phyloP scores from a whole-genome alignment of 2,797 vertebrate species.

The Pantherophis vulpinus region DNA sequence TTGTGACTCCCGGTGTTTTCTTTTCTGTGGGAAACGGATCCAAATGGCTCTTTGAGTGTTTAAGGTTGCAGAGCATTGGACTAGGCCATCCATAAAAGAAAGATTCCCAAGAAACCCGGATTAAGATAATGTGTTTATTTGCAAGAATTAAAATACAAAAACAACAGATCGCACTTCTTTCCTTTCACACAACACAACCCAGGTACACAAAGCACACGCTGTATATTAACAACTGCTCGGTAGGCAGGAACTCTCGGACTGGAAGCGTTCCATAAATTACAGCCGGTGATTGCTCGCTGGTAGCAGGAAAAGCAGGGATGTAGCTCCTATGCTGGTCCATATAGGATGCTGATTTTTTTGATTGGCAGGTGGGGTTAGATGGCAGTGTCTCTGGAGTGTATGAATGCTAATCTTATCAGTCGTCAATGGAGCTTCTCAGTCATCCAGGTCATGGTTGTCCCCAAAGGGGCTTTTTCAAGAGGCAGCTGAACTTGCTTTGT shows the following conservation, averaged over 20 bases:
- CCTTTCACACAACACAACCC: background rate
- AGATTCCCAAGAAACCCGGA: background rate
- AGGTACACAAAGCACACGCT: background rate
- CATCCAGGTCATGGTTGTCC: too few relatives aligned
- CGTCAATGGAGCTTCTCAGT: background rate
- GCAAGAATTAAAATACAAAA: background rate
- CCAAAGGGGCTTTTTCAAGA: background rate
- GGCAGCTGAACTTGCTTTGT: background rate
- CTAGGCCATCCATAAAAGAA: background rate
- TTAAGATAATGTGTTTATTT: background rate
- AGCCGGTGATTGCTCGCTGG: fast-evolving
- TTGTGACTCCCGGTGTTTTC: too few relatives aligned
- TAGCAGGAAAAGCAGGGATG: background rate
- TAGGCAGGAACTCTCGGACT: background rate
- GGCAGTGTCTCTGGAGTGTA: background rate
- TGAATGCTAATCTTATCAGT: too few relatives aligned
- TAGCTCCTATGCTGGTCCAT: background rate
- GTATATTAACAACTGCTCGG: background rate
- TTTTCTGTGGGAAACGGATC: too few relatives aligned
- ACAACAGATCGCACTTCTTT: background rate
- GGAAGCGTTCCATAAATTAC: background rate
- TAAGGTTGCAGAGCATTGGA: too few relatives aligned
- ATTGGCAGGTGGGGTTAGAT: background rate
- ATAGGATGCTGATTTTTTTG: background rate
- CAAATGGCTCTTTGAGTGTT: too few relatives aligned